Conservation (phyloP, 2,797 vertebrate species). For the Poliocrania exsul region DNA sequence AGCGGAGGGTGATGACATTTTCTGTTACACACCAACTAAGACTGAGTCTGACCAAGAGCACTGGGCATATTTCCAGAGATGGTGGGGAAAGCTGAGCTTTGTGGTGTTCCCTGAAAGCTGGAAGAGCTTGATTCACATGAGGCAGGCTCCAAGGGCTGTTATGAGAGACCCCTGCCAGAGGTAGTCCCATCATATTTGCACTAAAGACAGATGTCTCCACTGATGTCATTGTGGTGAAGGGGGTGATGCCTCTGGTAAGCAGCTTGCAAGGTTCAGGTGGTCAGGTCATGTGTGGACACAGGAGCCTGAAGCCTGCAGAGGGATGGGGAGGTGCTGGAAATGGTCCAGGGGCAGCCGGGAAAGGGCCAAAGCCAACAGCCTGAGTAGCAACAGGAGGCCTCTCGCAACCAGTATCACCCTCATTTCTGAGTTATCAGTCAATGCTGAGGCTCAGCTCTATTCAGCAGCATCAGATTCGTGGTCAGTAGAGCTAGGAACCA, state of each 20-base stretch:
- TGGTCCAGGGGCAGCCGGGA: not conserved
- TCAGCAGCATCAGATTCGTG: fast-evolving
- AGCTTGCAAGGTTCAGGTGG: not conserved
- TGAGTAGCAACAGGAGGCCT: not conserved
- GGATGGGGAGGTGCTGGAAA: not conserved
- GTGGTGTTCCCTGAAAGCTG: not conserved
- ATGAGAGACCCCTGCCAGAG: not conserved
- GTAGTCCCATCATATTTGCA: fast-evolving
- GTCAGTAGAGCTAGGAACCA: not conserved
- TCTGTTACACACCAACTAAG: not conserved
- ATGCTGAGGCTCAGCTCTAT: not conserved
- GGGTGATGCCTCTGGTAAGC: not conserved
- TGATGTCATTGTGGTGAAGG: no score
- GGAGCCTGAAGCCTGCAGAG: not conserved
- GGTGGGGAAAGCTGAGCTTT: not conserved
- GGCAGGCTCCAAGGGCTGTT: not conserved
- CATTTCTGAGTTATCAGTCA: fast-evolving
- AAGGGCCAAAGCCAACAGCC: not conserved
- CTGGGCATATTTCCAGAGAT: not conserved
- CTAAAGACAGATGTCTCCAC: not conserved
- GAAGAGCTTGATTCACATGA: fast-evolving
- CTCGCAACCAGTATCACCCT: not conserved
- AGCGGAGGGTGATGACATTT: not conserved
- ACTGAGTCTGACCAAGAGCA: not conserved
- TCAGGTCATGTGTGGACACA: fast-evolving